Evolutionary conservation across 2,797 vertebrate genomes (phyloP).

Genomic region (Miichthys miiuy): DNA sequence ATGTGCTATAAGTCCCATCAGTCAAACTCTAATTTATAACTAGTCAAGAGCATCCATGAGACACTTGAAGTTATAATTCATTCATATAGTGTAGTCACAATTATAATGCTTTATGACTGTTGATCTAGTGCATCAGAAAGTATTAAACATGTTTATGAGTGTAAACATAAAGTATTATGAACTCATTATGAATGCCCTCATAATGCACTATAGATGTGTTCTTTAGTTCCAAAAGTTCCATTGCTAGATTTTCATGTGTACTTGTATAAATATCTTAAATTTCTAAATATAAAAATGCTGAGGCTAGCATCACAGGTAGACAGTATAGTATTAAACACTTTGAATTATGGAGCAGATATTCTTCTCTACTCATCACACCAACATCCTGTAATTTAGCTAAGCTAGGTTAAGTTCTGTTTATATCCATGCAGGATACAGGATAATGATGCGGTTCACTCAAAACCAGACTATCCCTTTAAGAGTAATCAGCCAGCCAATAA

Average conservation of each 20-base stretch:
- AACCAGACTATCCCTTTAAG: slow-evolving; percentile 56
- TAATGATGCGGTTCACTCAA: slow-evolving; percentile 27
- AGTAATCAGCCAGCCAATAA: slow-evolving; percentile 10
- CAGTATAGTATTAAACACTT: neutral
- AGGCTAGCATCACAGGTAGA: neutral
- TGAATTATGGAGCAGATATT: neutral
- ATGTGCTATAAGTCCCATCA: too few relatives aligned
- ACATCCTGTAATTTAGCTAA: slow-evolving; percentile 19
- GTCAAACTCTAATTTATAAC: too few relatives aligned
- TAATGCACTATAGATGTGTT: too few relatives aligned
- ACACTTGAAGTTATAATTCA: too few relatives aligned
- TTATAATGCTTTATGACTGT: too few relatives aligned
- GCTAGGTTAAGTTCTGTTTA: neutral
- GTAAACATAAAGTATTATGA: too few relatives aligned
- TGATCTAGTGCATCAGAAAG: too few relatives aligned
- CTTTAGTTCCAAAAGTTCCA: neutral
- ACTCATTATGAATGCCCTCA: too few relatives aligned
- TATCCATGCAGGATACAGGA: neutral
- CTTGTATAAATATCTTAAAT: neutral
- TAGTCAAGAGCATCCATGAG: too few relatives aligned
- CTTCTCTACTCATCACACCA: neutral
- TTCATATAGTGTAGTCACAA: too few relatives aligned
- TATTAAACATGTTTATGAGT: too few relatives aligned
- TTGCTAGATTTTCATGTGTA: neutral
- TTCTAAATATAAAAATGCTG: neutral